Conservation (phyloP, 2,797 vertebrate species). For the Natrix natrix region DNA sequence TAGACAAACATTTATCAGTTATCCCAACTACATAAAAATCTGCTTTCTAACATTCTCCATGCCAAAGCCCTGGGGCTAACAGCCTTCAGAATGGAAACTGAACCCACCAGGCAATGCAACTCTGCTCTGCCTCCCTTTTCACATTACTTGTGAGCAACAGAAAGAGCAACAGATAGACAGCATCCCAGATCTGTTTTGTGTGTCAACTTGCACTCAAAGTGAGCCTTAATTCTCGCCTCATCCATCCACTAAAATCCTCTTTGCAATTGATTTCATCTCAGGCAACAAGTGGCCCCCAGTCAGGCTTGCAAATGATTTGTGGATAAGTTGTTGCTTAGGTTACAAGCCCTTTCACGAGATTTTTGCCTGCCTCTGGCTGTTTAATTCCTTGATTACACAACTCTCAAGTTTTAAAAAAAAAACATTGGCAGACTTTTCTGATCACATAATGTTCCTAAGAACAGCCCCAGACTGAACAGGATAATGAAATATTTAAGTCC, state of each 20-base stretch:
- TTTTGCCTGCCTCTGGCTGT: not conserved
- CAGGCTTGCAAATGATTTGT: not conserved
- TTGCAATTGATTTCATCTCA: not conserved
- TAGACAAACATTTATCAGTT: not conserved
- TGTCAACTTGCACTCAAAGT: not conserved
- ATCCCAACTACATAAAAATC: not conserved
- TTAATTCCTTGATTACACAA: slow-evolving; percentile 12
- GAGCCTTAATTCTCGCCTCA: not conserved
- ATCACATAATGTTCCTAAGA: slow-evolving; percentile 4
- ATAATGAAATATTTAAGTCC: slow-evolving; percentile 11
- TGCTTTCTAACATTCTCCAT: not conserved
- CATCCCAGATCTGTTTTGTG: not conserved
- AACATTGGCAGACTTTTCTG: slow-evolving; percentile 5
- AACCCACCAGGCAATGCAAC: not conserved
- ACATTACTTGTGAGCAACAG: not conserved
- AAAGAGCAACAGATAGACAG: not conserved
- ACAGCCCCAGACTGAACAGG: not conserved
- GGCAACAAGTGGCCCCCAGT: not conserved
- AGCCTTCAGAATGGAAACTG: not conserved
- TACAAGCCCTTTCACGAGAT: not conserved
- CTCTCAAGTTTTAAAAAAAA: not conserved
- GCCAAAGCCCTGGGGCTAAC: not conserved
- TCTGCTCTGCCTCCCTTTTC: not conserved
- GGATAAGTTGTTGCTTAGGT: slow-evolving; percentile 2
- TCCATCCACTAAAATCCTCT: not conserved